These are phyloP conservation scores for Sebastes hubbsi DNA, from an alignment of 2,797 vertebrate species.

Conservation along the genomic window DNA sequence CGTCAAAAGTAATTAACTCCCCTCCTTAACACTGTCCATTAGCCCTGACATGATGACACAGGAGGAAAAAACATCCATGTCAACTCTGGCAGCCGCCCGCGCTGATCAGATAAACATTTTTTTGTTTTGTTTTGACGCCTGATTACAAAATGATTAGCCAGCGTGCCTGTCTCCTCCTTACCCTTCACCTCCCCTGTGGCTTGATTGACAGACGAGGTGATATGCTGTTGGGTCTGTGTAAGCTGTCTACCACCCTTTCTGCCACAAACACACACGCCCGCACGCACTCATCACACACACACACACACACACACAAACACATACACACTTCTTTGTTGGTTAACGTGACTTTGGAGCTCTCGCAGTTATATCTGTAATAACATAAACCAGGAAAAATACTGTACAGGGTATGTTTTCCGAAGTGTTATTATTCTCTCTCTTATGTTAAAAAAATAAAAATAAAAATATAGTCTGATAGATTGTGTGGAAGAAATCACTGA, in stretches of 20 bases:
- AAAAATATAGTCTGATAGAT: not conserved
- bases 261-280: conserved; percentile 1
- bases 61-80: conserved; percentile 87
- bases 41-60: conserved; percentile 92
- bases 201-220: conserved; percentile 78
- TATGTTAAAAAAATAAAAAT: not conserved
- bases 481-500: not conserved
- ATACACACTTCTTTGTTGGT: not conserved
- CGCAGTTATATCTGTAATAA: not conserved
- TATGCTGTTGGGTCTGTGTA: conserved; percentile 64
- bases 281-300: not conserved
- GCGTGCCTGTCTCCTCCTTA: conserved; percentile 78
- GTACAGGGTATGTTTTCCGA: not conserved
- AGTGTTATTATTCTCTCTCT: not conserved
- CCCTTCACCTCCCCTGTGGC: conserved; percentile 73
- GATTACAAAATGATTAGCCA: conserved; percentile 91
- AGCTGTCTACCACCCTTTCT: conserved; percentile 61
- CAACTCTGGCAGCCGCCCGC: conserved; percentile 90
- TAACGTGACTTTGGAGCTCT: not conserved
- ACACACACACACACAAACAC: not conserved
- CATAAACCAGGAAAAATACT: not conserved
- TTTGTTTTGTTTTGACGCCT: conserved; percentile 86
- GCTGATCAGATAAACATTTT: conserved; percentile 95
- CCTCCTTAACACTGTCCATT: conserved; percentile 89
- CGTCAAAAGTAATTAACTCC: conserved; percentile 97